A percentile compares a stretch with the other conserved stretches of the same genome.
Evolutionary conservation across 2,797 vertebrate species (phyloP).

Genomic region (Octomys mimax): DNA sequence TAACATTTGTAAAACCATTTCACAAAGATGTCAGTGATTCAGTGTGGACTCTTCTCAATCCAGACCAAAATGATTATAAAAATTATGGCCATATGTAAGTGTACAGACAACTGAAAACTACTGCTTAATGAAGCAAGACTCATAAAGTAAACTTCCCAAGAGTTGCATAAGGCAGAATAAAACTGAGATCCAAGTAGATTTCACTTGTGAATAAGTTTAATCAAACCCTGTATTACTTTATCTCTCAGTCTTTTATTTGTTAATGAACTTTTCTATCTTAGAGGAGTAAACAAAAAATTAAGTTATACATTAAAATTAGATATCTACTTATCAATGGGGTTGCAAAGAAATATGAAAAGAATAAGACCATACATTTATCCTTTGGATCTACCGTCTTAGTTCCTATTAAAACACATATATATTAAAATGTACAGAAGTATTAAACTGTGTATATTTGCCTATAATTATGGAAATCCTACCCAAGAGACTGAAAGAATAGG

Average conservation of each 20-base stretch:
- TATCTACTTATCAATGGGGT: not conserved
- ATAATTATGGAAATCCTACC: not conserved
- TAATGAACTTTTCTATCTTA: constrained; percentile 17
- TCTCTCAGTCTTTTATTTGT: not conserved
- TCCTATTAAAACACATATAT: not conserved
- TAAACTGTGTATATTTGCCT: not conserved
- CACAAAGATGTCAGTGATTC: constrained; percentile 10
- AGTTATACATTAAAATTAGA: not conserved
- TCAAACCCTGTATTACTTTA: not conserved
- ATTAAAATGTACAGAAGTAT: not conserved
- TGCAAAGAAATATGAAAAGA: not conserved
- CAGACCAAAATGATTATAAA: constrained; percentile 3
- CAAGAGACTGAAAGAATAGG: not conserved
- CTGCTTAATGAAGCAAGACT: not conserved
- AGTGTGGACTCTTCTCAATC: not conserved
- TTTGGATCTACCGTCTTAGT: not conserved
- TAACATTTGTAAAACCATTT: constrained; percentile 37
- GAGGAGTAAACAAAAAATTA: not conserved
- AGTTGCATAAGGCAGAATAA: not conserved
- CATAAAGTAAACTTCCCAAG: constrained; percentile 30
- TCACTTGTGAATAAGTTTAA: constrained; percentile 12
- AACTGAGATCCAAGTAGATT: not conserved
- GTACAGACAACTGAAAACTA: not conserved
- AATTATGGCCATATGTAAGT: not conserved
- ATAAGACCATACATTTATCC: not conserved